Evolutionary conservation across 2,888 invertebrate species (phyloP), one percentile per base, ranked within the genome.

Genomic region (Lacanobia wlatinum): DNA sequence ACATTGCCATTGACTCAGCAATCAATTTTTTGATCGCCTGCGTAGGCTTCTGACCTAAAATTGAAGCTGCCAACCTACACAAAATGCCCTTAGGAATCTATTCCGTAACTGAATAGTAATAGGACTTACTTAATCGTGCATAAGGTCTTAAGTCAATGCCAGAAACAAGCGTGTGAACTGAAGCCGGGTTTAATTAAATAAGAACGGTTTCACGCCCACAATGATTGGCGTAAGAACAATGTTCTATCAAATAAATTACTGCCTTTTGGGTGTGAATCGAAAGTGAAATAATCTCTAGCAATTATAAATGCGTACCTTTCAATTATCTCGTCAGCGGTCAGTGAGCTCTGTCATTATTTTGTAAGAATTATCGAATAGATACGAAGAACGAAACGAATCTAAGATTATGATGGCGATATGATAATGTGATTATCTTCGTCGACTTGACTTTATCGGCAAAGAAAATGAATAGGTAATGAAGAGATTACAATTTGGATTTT

Each of bases 251-350:
- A 75, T 86, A 85, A 88, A 89, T 88, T 86, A 82, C 71, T 81
- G 66, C 70, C 63, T 78, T 84, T 80, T 73, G 69, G 78, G 85
- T 85, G 89, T 76, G 87, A 90, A 90, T 83, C 73, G 89, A 90
- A 90, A 91, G 90, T 86, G 87, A 89, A 89, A 87, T 84, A 83
- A 86, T 83, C 69, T 80, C 79, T 83, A 82, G 79, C 80, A 84
- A 84, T 86, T 84, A 84, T 58, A 83, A 28, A 74, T 64, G 63
- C 18, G 46, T 78, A 84, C 68, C 77, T 76, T 74, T 73, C 63
- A 86, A 85, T 85, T 84, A 84, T 65, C 71, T 84, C 72, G 65
- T 84, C 82, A 71, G 71, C 75, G 66, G 58, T 73, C 53, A 63
- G 48, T 43, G 61, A 52, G 60, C 34, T 56, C 56, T 40, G 58